Percentiles rank a stretch among this genome's conserved stretches.
Conservation (phyloP, 2,888 invertebrate genomes). For the Eilema depressum region DNA sequence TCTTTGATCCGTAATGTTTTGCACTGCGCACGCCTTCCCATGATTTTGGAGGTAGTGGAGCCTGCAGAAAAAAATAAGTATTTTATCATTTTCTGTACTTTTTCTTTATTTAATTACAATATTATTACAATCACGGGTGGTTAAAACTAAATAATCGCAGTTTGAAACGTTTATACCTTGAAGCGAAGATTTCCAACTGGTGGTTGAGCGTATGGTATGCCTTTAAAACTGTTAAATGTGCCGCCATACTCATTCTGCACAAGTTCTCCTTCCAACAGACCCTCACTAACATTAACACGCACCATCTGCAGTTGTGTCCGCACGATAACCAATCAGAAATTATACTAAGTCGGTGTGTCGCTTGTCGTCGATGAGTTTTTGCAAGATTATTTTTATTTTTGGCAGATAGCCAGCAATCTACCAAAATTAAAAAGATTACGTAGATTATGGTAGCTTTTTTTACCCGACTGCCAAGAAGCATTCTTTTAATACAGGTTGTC, state of each 20-base stretch:
- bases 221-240: slow-evolving; percentile 64
- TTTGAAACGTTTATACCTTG: no score
- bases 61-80: slow-evolving; percentile 25
- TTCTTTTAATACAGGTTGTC: no score
- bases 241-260: slow-evolving; percentile 54
- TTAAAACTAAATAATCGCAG: no score
- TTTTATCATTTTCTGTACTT: no score
- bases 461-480: no score
- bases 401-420: no score
- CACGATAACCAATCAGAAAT: background rate
- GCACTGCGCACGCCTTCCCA: slow-evolving; percentile 64
- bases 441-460: no score
- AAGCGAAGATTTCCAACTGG: slow-evolving; percentile 81
- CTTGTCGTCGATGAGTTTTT: no score
- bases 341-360: background rate
- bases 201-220: slow-evolving; percentile 83
- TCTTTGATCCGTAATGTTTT: slow-evolving; percentile 51
- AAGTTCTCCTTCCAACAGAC: slow-evolving; percentile 60
- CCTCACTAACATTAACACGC: slow-evolving; percentile 59
- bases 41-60: slow-evolving; percentile 49
- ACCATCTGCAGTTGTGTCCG: slow-evolving; percentile 25
- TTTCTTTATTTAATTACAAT: no score
- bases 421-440: no score
- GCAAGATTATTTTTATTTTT: no score
- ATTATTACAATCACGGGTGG: no score